phyloP scores from a whole-genome alignment of 2,888 invertebrate species.

The Agriotes lineatus region DNA sequence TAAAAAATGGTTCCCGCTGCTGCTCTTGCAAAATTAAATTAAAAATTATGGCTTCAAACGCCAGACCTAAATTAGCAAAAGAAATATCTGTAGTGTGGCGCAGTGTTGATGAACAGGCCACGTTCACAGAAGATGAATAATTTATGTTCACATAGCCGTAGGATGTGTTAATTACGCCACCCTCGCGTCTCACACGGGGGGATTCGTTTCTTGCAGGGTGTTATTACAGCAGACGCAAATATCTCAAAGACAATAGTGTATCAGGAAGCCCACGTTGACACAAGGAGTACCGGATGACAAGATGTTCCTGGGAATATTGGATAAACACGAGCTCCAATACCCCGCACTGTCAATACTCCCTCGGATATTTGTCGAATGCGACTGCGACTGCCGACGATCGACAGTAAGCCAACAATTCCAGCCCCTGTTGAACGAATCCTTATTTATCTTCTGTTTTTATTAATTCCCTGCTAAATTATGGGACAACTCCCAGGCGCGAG shows the following conservation, averaged over 20 bases:
- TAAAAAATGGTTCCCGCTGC: too few relatives aligned
- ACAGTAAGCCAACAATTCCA: constrained; percentile 11
- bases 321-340: constrained; percentile 26
- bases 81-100: too few relatives aligned
- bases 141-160: constrained; percentile 9
- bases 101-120: neutral
- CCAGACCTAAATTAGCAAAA: too few relatives aligned
- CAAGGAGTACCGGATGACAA: constrained; percentile 32
- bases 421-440: neutral
- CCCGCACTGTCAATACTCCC: constrained; percentile 16
- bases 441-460: constrained; percentile 7
- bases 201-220: constrained; percentile 22
- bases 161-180: constrained; percentile 16
- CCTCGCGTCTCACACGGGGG: neutral
- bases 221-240: constrained; percentile 35
- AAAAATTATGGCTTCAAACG: too few relatives aligned
- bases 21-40: too few relatives aligned
- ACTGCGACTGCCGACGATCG: constrained; percentile 11
- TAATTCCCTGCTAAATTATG: constrained; percentile 7
- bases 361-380: constrained; percentile 23
- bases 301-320: constrained; percentile 28
- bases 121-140: constrained; percentile 2
- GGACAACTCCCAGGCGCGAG: neutral
- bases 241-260: constrained; percentile 30
- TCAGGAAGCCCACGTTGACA: constrained; percentile 27